Evolutionary conservation across 2,113 vertebrate species (phyloP).

Genomic region (Perca flavescens): DNA sequence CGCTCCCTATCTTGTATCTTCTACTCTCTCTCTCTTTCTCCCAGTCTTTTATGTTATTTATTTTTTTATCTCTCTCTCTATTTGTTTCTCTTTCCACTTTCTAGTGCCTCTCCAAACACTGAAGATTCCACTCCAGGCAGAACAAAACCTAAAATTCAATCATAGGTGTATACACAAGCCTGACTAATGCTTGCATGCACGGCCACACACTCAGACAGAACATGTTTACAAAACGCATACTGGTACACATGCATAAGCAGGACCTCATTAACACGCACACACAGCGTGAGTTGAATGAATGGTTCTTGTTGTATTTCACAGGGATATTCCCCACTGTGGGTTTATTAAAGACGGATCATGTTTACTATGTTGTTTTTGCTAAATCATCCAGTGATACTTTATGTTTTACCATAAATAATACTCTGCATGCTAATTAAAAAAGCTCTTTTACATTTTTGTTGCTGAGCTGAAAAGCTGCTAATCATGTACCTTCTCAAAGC

Average conservation of each 20-base stretch:
- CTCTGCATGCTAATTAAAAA: slow-evolving; percentile 17
- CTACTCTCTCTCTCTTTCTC: slow-evolving; percentile 21
- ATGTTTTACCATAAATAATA: slow-evolving; percentile 43
- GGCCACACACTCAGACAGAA: slow-evolving; percentile 1
- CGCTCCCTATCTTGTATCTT: slow-evolving; percentile 14
- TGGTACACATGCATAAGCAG: not conserved
- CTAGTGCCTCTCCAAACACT: slow-evolving; percentile 60
- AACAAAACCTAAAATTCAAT: slow-evolving; percentile 61
- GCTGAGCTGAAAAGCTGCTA: slow-evolving; percentile 19
- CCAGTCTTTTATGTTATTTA: not conserved
- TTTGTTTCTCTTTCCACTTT: slow-evolving; percentile 55
- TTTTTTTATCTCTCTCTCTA: not conserved
- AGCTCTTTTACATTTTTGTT: slow-evolving; percentile 38
- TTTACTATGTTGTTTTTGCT: slow-evolving; percentile 50
- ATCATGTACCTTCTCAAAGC: slow-evolving; percentile 28
- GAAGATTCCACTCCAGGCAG: slow-evolving; percentile 58
- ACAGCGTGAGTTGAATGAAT: not conserved
- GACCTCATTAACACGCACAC: not conserved
- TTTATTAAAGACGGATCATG: slow-evolving; percentile 46
- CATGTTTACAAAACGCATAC: slow-evolving; percentile 12
- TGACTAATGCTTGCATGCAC: slow-evolving; percentile 28
- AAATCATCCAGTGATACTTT: slow-evolving; percentile 25
- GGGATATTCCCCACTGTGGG: slow-evolving; percentile 28
- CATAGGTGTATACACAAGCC: slow-evolving; percentile 45
- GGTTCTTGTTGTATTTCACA: slow-evolving; percentile 19